Evolutionary conservation across 2,888 invertebrate species (phyloP).

Genomic region (Polylopha cassiicola): DNA sequence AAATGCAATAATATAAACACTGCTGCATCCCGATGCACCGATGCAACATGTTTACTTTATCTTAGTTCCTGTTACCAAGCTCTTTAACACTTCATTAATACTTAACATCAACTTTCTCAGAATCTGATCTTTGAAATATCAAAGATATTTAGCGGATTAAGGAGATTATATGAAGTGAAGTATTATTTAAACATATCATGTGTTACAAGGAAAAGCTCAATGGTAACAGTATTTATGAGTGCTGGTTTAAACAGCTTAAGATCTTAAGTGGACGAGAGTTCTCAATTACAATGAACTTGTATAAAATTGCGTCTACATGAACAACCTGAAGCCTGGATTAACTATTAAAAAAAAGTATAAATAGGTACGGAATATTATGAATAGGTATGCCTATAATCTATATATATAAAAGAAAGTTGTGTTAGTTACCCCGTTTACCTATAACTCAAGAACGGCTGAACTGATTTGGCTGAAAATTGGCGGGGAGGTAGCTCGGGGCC

Average conservation of each 20-base stretch:
- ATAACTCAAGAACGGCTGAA: no score
- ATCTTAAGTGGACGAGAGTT: constrained; percentile 10
- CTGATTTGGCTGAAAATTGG: no score
- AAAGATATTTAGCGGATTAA: constrained; percentile 9
- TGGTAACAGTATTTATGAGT: background rate
- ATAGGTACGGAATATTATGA: no score
- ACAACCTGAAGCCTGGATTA: no score
- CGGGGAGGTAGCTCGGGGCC: no score
- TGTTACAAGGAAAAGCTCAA: background rate
- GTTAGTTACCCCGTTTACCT: no score
- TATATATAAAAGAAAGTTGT: no score
- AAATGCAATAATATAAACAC: constrained; percentile 28
- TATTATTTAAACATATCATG: constrained; percentile 13
- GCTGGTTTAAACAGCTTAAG: constrained; percentile 1
- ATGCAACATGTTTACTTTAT: constrained; percentile 36
- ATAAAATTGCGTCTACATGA: no score
- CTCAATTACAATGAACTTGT: constrained; percentile 14
- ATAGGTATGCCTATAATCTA: no score
- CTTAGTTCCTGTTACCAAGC: constrained; percentile 30
- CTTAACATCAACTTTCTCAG: constrained; percentile 19
- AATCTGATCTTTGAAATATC: constrained; percentile 17
- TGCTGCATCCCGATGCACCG: constrained; percentile 3
- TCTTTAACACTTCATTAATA: constrained; percentile 16
- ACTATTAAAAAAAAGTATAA: no score
- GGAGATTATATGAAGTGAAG: background rate